Conservation (phyloP, 1,140 invertebrate species). For the Drosophila suzukii region DNA sequence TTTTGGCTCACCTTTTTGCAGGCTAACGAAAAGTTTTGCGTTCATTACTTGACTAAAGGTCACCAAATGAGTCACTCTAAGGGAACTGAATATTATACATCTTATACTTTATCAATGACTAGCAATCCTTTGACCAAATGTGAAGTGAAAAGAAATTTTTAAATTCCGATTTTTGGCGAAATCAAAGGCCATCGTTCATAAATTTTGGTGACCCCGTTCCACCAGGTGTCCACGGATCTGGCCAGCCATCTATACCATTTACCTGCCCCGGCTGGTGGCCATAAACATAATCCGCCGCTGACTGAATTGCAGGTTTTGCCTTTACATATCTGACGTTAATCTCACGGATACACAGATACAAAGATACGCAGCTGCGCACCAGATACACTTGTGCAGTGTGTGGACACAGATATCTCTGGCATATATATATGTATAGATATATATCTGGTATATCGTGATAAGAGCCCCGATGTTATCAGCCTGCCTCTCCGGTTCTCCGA, state of each 20-base stretch:
- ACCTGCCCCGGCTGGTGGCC: slow-evolving; percentile 10
- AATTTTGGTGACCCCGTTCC: background rate
- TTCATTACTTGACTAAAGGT: background rate
- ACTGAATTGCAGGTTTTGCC: slow-evolving; percentile 55
- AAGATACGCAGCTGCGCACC: slow-evolving; percentile 32
- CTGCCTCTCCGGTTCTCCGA: slow-evolving; percentile 28
- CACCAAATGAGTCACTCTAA: background rate
- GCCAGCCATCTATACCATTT: background rate
- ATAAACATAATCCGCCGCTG: slow-evolving; percentile 68
- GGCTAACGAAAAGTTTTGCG: background rate
- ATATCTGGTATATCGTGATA: slow-evolving; percentile 55
- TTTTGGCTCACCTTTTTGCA: background rate
- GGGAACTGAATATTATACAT: too few relatives aligned
- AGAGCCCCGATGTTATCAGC: slow-evolving; percentile 74
- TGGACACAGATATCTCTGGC: slow-evolving; percentile 28
- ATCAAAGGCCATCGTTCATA: background rate
- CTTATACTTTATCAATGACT: too few relatives aligned
- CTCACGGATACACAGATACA: slow-evolving; percentile 42
- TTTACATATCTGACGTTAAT: slow-evolving; percentile 75
- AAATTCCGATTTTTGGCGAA: too few relatives aligned
- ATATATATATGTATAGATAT: too few relatives aligned
- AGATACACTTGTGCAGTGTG: slow-evolving; percentile 29
- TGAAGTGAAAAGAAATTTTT: too few relatives aligned
- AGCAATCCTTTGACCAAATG: background rate
- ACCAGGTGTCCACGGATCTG: slow-evolving; percentile 1